Percentiles rank a stretch among this genome's conserved stretches.
Evolutionary conservation across 1,140 invertebrate species (phyloP).

Genomic region (Bombus vancouverensis): DNA sequence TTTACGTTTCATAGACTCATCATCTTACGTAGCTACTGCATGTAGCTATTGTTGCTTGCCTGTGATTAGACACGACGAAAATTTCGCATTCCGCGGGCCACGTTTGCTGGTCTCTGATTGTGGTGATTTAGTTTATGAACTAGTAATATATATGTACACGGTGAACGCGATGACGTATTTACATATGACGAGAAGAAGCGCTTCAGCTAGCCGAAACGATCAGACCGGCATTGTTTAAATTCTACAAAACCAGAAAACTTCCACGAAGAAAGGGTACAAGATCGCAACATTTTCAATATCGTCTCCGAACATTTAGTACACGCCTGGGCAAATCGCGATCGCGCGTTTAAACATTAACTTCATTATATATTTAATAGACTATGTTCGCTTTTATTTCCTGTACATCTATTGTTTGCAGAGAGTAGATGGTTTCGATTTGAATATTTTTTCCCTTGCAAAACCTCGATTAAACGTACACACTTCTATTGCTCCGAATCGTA

Average conservation of each 20-base stretch:
- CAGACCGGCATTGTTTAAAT: slow-evolving; percentile 17
- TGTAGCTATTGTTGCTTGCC: neutral
- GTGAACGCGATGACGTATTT: slow-evolving; percentile 55
- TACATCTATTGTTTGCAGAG: too few relatives aligned
- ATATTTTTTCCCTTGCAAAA: too few relatives aligned
- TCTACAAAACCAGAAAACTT: slow-evolving; percentile 20
- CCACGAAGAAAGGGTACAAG: slow-evolving; percentile 24
- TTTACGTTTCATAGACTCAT: neutral
- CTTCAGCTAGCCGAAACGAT: slow-evolving; percentile 30
- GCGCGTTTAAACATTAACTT: neutral
- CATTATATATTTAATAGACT: too few relatives aligned
- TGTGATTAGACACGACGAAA: slow-evolving; percentile 5
- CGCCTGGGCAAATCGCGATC: neutral
- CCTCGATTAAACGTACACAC: neutral
- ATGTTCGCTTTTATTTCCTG: too few relatives aligned
- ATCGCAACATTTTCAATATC: neutral
- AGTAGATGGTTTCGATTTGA: too few relatives aligned
- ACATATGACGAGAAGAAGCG: slow-evolving; percentile 58
- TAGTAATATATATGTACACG: slow-evolving; percentile 48
- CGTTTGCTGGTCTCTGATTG: neutral
- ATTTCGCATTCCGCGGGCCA: neutral
- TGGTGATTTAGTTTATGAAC: slow-evolving; percentile 11
- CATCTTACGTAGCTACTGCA: neutral
- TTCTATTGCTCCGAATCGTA: too few relatives aligned
- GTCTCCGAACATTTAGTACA: neutral